phyloP scores from a whole-genome alignment of 1,140 invertebrate genomes.

The Bradysia coprophila region DNA sequence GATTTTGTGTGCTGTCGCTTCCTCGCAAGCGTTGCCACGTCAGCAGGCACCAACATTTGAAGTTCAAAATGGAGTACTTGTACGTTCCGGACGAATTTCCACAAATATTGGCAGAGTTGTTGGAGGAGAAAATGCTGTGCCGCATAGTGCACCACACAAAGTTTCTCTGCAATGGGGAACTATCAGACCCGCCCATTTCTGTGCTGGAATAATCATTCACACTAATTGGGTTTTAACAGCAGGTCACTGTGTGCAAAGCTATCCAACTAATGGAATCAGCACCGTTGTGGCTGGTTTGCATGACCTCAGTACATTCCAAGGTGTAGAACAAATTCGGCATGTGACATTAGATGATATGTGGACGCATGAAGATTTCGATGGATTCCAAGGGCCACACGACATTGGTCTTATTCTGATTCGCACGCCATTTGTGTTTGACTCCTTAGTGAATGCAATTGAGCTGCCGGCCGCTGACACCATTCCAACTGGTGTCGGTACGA shows the following conservation, averaged over 20 bases:
- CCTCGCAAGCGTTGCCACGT: too few relatives aligned
- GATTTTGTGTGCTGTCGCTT: too few relatives aligned
- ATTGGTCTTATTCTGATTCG: constrained; percentile 30
- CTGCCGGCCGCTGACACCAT: constrained; percentile 24
- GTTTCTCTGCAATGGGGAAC: constrained; percentile 21
- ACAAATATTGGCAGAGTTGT: constrained; percentile 13
- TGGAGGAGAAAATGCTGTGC: constrained; percentile 8
- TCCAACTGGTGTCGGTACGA: constrained; percentile 24
- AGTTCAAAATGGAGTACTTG: too few relatives aligned
- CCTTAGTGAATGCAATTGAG: constrained; percentile 23
- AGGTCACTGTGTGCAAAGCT: constrained; percentile 17
- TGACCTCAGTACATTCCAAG: constrained; percentile 12
- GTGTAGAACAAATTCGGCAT: constrained; percentile 13
- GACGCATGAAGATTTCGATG: constrained; percentile 16
- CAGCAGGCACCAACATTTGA: too few relatives aligned
- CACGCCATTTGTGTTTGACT: constrained; percentile 13
- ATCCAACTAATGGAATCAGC: constrained; percentile 13
- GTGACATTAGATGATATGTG: constrained; percentile 19
- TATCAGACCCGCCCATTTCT: constrained; percentile 17
- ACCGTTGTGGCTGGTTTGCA: constrained; percentile 20
- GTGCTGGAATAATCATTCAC: constrained; percentile 20
- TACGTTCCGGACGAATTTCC: too few relatives aligned
- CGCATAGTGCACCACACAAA: constrained; percentile 20
- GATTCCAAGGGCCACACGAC: constrained; percentile 28
- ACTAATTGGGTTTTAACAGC: constrained; percentile 22